Conservation (phyloP, 2,797 vertebrate species). For the Molossus alvarezi region DNA sequence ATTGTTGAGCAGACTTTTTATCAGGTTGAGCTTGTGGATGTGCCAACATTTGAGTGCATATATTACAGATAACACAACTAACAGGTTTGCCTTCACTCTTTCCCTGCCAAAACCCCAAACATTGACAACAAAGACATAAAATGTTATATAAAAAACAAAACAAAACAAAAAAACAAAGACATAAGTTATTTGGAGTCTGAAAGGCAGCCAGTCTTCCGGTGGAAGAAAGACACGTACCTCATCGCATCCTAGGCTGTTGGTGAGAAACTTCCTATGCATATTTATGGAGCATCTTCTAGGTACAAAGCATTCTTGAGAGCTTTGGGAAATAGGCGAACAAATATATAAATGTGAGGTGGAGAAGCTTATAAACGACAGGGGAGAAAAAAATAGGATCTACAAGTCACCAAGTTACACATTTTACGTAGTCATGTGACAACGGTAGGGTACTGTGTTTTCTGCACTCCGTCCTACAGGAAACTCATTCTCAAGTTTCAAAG, state of each 20-base stretch:
- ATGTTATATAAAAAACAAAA: background rate
- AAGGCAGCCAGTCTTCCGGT: constrained; percentile 54
- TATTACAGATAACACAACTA: constrained; percentile 59
- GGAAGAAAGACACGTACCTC: background rate
- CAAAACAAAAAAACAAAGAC: constrained; percentile 48
- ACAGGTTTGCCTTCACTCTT: constrained; percentile 60
- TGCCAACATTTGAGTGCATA: constrained; percentile 58
- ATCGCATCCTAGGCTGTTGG: background rate
- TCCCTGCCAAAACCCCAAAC: constrained; percentile 69
- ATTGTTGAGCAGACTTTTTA: constrained; percentile 71
- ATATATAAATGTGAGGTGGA: background rate
- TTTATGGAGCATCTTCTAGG: background rate
- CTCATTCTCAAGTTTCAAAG: background rate
- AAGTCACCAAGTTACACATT: background rate
- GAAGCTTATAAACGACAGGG: background rate
- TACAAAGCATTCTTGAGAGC: background rate
- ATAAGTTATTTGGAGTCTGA: constrained; percentile 60
- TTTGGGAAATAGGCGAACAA: background rate
- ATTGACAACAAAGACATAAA: constrained; percentile 61
- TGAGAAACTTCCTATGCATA: background rate
- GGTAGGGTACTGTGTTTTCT: background rate
- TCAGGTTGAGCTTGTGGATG: constrained; percentile 48
- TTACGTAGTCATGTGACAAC: background rate
- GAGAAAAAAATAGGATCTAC: background rate
- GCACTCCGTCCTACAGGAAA: background rate